Evolutionary conservation across 2,113 vertebrate species (phyloP), one percentile per base, ranked within the genome.

Genomic region (Crypturellus undulatus): DNA sequence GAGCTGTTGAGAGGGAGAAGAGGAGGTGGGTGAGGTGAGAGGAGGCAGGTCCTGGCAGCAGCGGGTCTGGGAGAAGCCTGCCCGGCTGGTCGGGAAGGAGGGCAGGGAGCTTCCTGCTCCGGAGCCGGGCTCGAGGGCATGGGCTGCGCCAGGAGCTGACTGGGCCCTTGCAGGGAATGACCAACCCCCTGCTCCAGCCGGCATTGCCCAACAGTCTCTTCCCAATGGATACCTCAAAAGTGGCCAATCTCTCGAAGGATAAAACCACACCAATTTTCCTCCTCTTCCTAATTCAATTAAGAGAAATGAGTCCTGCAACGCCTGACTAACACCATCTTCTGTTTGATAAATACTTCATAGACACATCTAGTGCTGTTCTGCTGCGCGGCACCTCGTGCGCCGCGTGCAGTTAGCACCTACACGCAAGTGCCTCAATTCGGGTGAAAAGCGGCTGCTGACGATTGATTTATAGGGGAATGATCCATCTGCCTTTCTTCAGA

Each of bases 31-130:
- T 30, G 79, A 79, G 69, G 79, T 89, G 91, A 86, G 93, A 92
- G 78, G 92, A 85, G 96, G 90, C 91, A 95, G 96, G 92, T 92
- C 95, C 90, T 14, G n/a, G 92, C 94, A 94, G 89, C 32, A 42
- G 79, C 79, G 93, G 85, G 18, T 93, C 47, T 92, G 95, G 93
- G 93, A 77, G 15, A 77, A 97, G 94, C 94, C 87, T 85, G 97
- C 93, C 8, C 1, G 91, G 96, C 97, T 79, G 85, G 97, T 95
- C 93, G 36, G 70, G 91, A 91, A 92, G 94, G 77, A 76, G 30
- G 67, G 93, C 92, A 97, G 96, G 95, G 96, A 96, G 94, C 97
- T 97, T 96, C 96, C 96, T 96, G 95, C 95, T 96, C 32, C 93
- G 60, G 69, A 25, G 45, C 45, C 8, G 45, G 95, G 96, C 95